Conservation (phyloP, 2,888 invertebrate species). For the Schizotus pectinicornis region DNA sequence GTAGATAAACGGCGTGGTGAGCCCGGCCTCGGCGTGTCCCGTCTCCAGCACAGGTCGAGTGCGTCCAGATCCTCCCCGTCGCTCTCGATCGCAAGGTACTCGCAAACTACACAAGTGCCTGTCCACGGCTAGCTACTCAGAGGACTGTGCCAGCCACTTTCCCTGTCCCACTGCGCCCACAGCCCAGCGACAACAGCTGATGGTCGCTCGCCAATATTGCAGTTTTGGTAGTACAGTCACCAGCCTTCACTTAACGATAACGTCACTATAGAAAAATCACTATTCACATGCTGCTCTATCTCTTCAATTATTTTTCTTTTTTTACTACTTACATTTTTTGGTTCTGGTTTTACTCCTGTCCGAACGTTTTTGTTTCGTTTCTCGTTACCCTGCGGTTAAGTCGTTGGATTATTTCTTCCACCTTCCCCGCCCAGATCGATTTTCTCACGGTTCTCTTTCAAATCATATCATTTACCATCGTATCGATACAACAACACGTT, state of each 20-base stretch:
- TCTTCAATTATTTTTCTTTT: conserved; percentile 17
- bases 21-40: conserved; percentile 63
- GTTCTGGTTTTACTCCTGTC: background rate
- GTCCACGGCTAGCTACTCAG: conserved; percentile 85
- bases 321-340: conserved; percentile 20
- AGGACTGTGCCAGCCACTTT: conserved; percentile 63
- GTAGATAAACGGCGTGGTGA: conserved; percentile 82
- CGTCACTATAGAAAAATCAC: conserved; percentile 27
- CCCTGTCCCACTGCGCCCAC: conserved; percentile 55
- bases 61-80: conserved; percentile 72
- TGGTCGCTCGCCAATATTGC: conserved; percentile 90
- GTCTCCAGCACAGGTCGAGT: conserved; percentile 50
- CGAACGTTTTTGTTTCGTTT: background rate
- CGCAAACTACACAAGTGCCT: conserved; percentile 91
- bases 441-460: background rate
- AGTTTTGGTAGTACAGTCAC: conserved; percentile 93
- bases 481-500: background rate
- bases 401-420: background rate
- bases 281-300: conserved; percentile 26
- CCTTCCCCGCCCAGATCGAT: conserved; percentile 9
- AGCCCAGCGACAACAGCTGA: conserved; percentile 66
- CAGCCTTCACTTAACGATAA: conserved; percentile 46
- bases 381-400: background rate
- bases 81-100: conserved; percentile 95
- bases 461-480: background rate